These are phyloP conservation scores for Phyllotreta striolata DNA, from an alignment of 2,888 invertebrate genomes.

Conservation along the genomic window DNA sequence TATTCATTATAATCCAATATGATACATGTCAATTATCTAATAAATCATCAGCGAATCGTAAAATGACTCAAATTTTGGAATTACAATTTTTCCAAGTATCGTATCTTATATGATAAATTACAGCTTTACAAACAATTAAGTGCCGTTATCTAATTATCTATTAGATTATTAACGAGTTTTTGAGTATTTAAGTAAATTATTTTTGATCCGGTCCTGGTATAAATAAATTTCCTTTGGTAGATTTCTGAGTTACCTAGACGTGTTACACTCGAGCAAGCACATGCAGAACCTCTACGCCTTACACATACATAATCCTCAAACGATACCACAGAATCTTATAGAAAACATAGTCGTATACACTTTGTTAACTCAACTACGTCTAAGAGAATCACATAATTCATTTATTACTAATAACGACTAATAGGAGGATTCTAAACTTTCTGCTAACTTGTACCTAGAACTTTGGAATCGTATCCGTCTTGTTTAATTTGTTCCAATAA, in stretches of 20 bases:
- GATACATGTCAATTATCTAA: not conserved
- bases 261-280: slow-evolving; percentile 15
- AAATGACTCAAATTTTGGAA: too few relatives aligned
- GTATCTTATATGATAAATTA: too few relatives aligned
- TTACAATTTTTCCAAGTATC: too few relatives aligned
- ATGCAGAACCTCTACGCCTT: slow-evolving; percentile 10
- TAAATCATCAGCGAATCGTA: too few relatives aligned
- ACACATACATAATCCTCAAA: slow-evolving; percentile 19
- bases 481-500: too few relatives aligned
- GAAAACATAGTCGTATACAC: slow-evolving; percentile 30
- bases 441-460: not conserved
- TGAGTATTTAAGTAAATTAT: not conserved
- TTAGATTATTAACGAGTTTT: not conserved
- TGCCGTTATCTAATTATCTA: too few relatives aligned
- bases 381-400: slow-evolving; percentile 12
- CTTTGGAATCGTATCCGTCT: too few relatives aligned
- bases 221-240: slow-evolving; percentile 20
- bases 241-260: slow-evolving; percentile 24
- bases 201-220: not conserved
- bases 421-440: not conserved
- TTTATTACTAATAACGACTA: slow-evolving; percentile 7
- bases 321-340: slow-evolving; percentile 23
- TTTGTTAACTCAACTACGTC: slow-evolving; percentile 21
- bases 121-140: too few relatives aligned
- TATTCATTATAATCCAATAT: not conserved